Evolutionary conservation across 2,888 invertebrate genomes (phyloP).

Genomic region (Eristalis pertinax): DNA sequence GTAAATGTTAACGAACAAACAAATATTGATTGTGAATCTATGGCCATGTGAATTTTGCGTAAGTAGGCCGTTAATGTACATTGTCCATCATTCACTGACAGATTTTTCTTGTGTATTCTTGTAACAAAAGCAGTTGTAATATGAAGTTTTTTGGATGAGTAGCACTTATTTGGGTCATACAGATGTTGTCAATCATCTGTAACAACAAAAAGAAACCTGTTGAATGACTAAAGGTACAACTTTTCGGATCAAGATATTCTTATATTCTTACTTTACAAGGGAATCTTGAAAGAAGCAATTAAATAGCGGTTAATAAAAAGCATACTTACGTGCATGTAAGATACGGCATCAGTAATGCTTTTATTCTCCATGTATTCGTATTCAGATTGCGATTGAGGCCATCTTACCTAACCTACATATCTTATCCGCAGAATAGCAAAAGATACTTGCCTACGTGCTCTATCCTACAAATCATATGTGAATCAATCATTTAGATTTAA

Average conservation of each 20-base stretch:
- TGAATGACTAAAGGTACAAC: conserved; percentile 1
- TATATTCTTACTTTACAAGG: neutral
- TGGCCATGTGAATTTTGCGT: conserved; percentile 61
- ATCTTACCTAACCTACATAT: neutral
- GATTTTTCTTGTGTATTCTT: conserved; percentile 9
- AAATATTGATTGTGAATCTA: conserved; percentile 63
- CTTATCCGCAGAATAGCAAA: neutral
- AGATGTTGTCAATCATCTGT: conserved; percentile 61
- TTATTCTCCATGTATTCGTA: neutral
- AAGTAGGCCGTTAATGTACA: conserved; percentile 59
- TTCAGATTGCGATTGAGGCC: neutral
- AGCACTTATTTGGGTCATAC: conserved; percentile 50
- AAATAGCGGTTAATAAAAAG: neutral
- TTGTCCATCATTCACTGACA: neutral
- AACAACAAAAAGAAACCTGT: conserved; percentile 23
- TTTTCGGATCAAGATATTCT: neutral
- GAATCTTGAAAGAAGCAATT: neutral
- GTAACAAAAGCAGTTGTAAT: conserved; percentile 29
- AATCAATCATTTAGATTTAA: neutral
- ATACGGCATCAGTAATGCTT: neutral
- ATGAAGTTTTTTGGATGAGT: conserved; percentile 1
- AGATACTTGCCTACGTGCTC: neutral
- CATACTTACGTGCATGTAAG: neutral
- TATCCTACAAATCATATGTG: neutral
- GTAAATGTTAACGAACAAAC: conserved; percentile 27